Percentiles rank a stretch among this genome's conserved stretches.
Conservation (phyloP, 2,113 vertebrate species). For the Hippocampus zosterae region DNA sequence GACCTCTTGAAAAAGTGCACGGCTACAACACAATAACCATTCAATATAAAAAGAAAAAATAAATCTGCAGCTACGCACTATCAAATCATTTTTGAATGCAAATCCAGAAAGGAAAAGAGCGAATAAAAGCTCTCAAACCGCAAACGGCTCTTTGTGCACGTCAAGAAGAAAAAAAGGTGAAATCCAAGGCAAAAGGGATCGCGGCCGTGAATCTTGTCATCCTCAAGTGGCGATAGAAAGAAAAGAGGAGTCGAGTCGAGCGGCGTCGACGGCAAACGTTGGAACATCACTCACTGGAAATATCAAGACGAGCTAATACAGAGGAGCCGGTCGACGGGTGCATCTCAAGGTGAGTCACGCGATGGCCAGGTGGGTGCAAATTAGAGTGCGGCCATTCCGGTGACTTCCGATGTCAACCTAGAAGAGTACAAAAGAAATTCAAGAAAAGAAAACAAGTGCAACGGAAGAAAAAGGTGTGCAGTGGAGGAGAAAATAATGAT, state of each 20-base stretch:
- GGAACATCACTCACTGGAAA: slow-evolving; percentile 54
- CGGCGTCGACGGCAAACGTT: slow-evolving; percentile 51
- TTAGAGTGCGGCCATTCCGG: slow-evolving; percentile 94
- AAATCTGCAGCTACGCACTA: slow-evolving; percentile 24
- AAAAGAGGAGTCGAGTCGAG: slow-evolving; percentile 38
- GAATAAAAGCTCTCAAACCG: background rate
- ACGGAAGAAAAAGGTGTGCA: slow-evolving; percentile 36
- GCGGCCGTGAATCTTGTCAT: too few species aligned
- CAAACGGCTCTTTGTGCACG: background rate
- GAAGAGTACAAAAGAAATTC: slow-evolving; percentile 67
- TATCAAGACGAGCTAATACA: slow-evolving; percentile 52
- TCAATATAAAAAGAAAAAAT: background rate
- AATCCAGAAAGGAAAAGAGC: background rate
- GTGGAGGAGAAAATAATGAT: slow-evolving; percentile 37
- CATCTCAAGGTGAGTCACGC: slow-evolving; percentile 75
- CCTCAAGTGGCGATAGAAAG: background rate
- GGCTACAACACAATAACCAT: too few species aligned
- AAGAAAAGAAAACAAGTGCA: slow-evolving; percentile 62
- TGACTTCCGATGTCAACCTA: slow-evolving; percentile 98
- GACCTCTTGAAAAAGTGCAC: background rate
- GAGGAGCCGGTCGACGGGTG: slow-evolving; percentile 63
- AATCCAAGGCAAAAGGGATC: slow-evolving; percentile 27
- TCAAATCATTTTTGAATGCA: background rate
- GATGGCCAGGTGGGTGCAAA: slow-evolving; percentile 75
- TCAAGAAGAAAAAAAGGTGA: slow-evolving; percentile 48